Evolutionary conservation across 2,888 invertebrate genomes (phyloP).

Genomic region (Lordiphosa fenestrarum): DNA sequence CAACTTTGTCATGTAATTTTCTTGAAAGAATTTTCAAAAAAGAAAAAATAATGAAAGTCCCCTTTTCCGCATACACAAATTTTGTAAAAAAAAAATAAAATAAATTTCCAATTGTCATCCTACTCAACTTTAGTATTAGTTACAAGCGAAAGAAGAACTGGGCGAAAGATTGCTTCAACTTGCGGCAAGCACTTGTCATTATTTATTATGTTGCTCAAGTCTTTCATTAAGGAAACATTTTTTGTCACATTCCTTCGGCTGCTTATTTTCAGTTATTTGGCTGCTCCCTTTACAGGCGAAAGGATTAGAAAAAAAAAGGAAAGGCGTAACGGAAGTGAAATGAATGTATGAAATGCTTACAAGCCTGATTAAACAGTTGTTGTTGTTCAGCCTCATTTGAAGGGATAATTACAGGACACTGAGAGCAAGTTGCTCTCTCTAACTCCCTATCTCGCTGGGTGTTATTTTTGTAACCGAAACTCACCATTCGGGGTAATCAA

Average conservation of each 20-base stretch:
- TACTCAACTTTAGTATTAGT: constrained; percentile 21
- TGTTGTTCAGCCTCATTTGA: constrained; percentile 58
- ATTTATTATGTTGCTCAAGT: constrained; percentile 71
- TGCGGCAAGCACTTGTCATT: constrained; percentile 51
- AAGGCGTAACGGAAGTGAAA: constrained; percentile 9
- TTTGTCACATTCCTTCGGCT: constrained; percentile 57
- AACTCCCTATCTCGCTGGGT: constrained; percentile 10
- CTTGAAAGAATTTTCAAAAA: constrained; percentile 33
- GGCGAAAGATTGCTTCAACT: constrained; percentile 24
- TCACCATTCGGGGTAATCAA: constrained; percentile 51
- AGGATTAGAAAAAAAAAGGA: constrained; percentile 26
- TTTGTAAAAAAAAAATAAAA: constrained; percentile 29
- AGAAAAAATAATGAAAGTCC: constrained; percentile 21
- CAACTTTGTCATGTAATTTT: constrained; percentile 46
- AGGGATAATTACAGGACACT: constrained; percentile 55
- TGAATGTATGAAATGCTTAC: constrained; percentile 8
- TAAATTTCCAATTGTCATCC: constrained; percentile 64
- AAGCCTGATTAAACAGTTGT: constrained; percentile 20
- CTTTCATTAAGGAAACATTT: constrained; percentile 70
- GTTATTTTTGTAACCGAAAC: constrained; percentile 62
- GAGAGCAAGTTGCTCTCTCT: not conserved
- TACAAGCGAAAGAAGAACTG: constrained; percentile 11
- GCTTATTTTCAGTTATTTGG: constrained; percentile 69
- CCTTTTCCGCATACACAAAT: constrained; percentile 30
- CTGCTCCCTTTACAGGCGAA: constrained; percentile 37